Percentiles rank a stretch among this genome's conserved stretches.
These are phyloP conservation scores for Lasioglossum pauxillum DNA, from an alignment of 2,888 invertebrate genomes.

Conservation along the genomic window DNA sequence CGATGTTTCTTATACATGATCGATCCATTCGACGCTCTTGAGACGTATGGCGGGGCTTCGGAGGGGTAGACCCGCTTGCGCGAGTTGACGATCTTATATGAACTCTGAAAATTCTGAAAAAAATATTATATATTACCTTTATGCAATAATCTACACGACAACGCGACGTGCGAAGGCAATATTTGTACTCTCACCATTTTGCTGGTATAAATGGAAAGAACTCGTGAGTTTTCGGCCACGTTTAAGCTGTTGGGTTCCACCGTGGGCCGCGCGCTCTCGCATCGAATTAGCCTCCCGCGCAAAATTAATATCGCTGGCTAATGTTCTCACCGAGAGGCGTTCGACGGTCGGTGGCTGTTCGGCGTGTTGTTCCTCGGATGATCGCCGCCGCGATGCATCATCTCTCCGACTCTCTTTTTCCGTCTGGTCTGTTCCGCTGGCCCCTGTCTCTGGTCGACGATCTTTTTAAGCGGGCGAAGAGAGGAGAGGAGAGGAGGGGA, in stretches of 20 bases:
- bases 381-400: slow-evolving; percentile 76
- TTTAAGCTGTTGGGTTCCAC: not conserved
- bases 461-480: slow-evolving; percentile 31
- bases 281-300: not conserved
- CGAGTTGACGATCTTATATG: no score
- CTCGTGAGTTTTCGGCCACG: not conserved
- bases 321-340: slow-evolving; percentile 11
- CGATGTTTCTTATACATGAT: not conserved
- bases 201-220: no score
- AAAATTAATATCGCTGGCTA: slow-evolving; percentile 22
- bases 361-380: slow-evolving; percentile 51
- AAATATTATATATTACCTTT: no score
- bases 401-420: slow-evolving; percentile 62
- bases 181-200: no score
- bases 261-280: not conserved
- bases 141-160: no score
- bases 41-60: not conserved
- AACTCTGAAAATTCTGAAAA: no score
- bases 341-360: slow-evolving; percentile 54
- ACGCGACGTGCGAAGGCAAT: no score
- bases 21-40: not conserved
- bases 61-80: not conserved
- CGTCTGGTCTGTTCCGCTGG: slow-evolving; percentile 17
- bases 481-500: slow-evolving; percentile 18
- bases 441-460: slow-evolving; percentile 29